Percentiles rank a stretch among this genome's conserved stretches.
Evolutionary conservation across 2,113 vertebrate species (phyloP).

Genomic region (Acrocephalus kingi): DNA sequence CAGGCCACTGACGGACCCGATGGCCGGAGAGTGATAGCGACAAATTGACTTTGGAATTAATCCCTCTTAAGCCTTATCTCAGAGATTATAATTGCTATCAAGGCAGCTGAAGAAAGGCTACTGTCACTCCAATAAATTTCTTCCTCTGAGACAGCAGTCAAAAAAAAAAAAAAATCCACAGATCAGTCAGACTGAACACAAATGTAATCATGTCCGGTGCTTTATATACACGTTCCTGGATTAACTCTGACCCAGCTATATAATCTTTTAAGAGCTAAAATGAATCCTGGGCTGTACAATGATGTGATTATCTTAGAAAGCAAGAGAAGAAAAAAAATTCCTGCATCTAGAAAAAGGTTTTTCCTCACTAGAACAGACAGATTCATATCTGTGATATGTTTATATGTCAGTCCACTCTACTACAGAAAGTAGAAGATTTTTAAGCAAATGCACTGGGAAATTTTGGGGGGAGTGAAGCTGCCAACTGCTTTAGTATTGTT

Average conservation of each 20-base stretch:
- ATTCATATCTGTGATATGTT: background rate
- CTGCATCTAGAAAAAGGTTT: background rate
- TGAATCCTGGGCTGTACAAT: constrained; percentile 3
- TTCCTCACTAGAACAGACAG: background rate
- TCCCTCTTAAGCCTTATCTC: background rate
- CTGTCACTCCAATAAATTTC: background rate
- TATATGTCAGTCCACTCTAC: background rate
- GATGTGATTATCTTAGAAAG: constrained; percentile 17
- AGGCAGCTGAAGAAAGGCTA: constrained; percentile 28
- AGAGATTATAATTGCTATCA: background rate
- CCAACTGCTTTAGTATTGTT: background rate
- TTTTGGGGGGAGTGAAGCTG: background rate
- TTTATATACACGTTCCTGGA: constrained; percentile 32
- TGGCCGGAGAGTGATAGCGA: background rate
- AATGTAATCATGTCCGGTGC: background rate
- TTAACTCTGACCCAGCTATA: constrained; percentile 52
- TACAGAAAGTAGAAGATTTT: background rate
- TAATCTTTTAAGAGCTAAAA: constrained; percentile 62
- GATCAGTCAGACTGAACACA: background rate
- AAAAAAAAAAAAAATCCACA: background rate
- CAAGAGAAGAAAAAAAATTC: background rate
- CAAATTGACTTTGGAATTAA: constrained; percentile 20
- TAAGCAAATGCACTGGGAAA: background rate
- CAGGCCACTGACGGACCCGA: accelerated
- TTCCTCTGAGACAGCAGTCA: constrained; percentile 2